Conservation (phyloP, 2,888 invertebrate species). For the Heliconius aoede region DNA sequence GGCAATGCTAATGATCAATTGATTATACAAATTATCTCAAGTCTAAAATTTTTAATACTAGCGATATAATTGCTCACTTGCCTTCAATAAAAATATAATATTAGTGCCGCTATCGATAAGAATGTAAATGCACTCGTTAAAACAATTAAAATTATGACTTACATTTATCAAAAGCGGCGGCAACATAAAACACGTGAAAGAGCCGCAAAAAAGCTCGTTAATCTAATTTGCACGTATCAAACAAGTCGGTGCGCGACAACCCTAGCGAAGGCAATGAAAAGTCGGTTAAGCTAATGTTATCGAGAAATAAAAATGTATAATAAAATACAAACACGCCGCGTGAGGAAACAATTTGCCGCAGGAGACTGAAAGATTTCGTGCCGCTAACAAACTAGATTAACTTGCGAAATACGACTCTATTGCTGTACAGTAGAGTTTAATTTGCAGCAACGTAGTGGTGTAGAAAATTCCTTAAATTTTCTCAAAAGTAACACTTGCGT, state of each 20-base stretch:
- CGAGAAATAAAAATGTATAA: slow-evolving; percentile 84
- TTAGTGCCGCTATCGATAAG: slow-evolving; percentile 41
- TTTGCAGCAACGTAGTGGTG: slow-evolving; percentile 55
- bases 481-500: slow-evolving; percentile 49
- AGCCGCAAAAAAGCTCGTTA: slow-evolving; percentile 36
- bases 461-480: slow-evolving; percentile 81
- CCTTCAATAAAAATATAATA: slow-evolving; percentile 34
- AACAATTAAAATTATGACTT: slow-evolving; percentile 40
- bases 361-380: slow-evolving; percentile 82
- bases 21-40: slow-evolving; percentile 38
- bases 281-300: slow-evolving; percentile 85
- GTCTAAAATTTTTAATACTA: slow-evolving; percentile 36
- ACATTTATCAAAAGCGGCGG: slow-evolving; percentile 42
- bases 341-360: slow-evolving; percentile 83
- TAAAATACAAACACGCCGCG: slow-evolving; percentile 83
- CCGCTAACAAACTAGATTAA: slow-evolving; percentile 56
- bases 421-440: slow-evolving; percentile 55
- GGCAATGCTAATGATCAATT: slow-evolving; percentile 41
- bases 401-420: slow-evolving; percentile 53
- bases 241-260: slow-evolving; percentile 62
- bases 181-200: slow-evolving; percentile 35
- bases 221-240: slow-evolving; percentile 43
- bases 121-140: slow-evolving; percentile 40
- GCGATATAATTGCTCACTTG: slow-evolving; percentile 38
- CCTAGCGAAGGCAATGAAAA: slow-evolving; percentile 82